A percentile compares a stretch with the other conserved stretches of the same genome.
Conservation (phyloP, 2,888 invertebrate genomes). For the Zygaena filipendulae region DNA sequence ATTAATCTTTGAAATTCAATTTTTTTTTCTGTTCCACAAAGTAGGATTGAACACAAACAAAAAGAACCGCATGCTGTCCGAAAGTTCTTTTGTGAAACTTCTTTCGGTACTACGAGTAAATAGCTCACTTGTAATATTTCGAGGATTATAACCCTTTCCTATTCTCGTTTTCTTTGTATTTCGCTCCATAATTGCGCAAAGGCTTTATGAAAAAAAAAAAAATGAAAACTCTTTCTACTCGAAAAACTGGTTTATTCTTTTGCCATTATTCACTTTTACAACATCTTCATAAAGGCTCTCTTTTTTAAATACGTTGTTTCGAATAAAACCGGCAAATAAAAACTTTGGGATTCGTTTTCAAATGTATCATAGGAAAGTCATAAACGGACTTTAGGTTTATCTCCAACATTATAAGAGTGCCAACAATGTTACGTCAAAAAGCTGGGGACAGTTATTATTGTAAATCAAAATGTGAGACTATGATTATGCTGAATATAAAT, state of each 20-base stretch:
- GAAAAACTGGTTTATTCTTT: no score
- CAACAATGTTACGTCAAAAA: slow-evolving; percentile 51
- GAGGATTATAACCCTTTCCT: slow-evolving; percentile 34
- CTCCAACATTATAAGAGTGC: slow-evolving; percentile 46
- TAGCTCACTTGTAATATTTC: slow-evolving; percentile 25
- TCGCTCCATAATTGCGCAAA: no score
- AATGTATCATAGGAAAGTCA: slow-evolving; percentile 46
- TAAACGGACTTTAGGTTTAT: slow-evolving; percentile 53
- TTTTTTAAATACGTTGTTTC: slow-evolving; percentile 28
- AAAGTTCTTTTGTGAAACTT: slow-evolving; percentile 42
- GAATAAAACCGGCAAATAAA: slow-evolving; percentile 50
- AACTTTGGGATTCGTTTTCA: slow-evolving; percentile 47
- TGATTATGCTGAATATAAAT: no score
- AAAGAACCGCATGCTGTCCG: slow-evolving; percentile 40
- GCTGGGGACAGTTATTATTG: slow-evolving; percentile 45
- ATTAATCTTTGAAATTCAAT: no score
- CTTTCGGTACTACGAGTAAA: slow-evolving; percentile 31
- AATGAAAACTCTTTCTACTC: no score
- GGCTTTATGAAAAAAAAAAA: no score
- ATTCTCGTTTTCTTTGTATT: slow-evolving; percentile 22
- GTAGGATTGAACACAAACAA: slow-evolving; percentile 22
- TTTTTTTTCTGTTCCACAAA: no score
- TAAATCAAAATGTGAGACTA: slow-evolving; percentile 46
- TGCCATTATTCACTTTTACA: slow-evolving; percentile 23
- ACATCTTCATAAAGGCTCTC: slow-evolving; percentile 21